Percentiles rank a stretch among this genome's conserved stretches.
phyloP scores from a whole-genome alignment of 2,797 vertebrate species.

The Aselliscus stoliczkanus region DNA sequence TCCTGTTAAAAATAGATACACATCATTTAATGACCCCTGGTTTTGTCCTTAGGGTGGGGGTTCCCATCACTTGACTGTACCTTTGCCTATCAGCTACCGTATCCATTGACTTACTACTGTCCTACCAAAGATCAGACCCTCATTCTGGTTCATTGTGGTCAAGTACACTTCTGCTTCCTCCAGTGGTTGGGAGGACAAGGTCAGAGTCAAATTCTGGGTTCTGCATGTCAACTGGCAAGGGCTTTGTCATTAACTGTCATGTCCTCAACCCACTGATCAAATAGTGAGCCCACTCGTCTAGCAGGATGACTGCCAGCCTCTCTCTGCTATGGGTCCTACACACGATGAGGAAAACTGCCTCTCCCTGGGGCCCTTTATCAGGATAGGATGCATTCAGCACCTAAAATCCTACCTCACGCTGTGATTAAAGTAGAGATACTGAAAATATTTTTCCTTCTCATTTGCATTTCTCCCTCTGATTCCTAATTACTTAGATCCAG shows the following conservation, averaged over 20 bases:
- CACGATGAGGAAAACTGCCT: background rate
- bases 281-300: background rate
- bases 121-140: background rate
- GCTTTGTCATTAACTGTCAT: background rate
- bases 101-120: background rate
- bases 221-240: background rate
- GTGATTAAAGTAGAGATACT: background rate
- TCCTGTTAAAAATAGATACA: slow-evolving; percentile 75
- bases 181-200: background rate
- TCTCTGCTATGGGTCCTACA: background rate
- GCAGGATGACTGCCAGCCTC: background rate
- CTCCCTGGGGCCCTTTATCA: background rate
- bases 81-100: background rate
- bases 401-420: background rate
- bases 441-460: background rate
- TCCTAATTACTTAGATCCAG: background rate
- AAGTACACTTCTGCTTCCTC: background rate
- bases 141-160: background rate
- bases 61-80: background rate
- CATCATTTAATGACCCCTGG: background rate
- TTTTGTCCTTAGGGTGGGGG: background rate
- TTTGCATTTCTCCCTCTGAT: background rate
- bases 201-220: background rate
- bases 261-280: background rate
- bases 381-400: background rate